Evolutionary conservation across 1,140 invertebrate genomes (phyloP), one percentile per base, ranked within the genome.

Genomic region (Anoplolepis gracilipes): DNA sequence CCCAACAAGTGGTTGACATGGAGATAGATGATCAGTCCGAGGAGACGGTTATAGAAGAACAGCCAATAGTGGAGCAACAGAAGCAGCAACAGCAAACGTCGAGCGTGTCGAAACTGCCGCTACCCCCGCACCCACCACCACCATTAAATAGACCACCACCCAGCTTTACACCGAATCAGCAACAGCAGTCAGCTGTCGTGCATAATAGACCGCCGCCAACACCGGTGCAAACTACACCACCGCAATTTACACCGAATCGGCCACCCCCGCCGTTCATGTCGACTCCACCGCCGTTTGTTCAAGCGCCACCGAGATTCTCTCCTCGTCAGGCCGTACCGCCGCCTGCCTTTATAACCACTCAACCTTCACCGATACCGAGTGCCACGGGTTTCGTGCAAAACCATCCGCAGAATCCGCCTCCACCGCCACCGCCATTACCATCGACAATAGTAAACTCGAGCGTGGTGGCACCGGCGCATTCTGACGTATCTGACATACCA

Each of bases 11-110:
- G 0, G 94, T 95, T 0, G 95, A 95, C 36, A 95, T 95, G 95
- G 95, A 95, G 46, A 94, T 95, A 19, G 95, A 95, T 22, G 94
- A 95, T 85, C 94, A 95, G 11, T 91, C 90, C 0, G 94, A 95
- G 19, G 94, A 94, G 33, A 88, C 90, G 0, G 88, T 94, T 0
- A 95, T 95, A 39, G 94, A 95, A 30, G 92, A 94, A n/a, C 77
- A 91, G 8, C 84, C 65, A 46, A 92, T 91, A 16, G 85, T 90
- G 2, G 87, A 94, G 3, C 79, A 92, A 59, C 78, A 59, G 69
- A 67, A 46, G 2, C 76, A 88, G 16, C 78, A 90, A 22, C 89
- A 91, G 28, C 87, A 85, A 42, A 73, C 90, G 10, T 85, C 85
- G 13, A 85, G 36, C 25, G 59, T 90, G 61, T 77, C 90, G 0